A percentile compares a stretch with the other conserved stretches of the same genome.
Evolutionary conservation across 1,140 invertebrate genomes (phyloP).

Genomic region (Hyphantria cunea): DNA sequence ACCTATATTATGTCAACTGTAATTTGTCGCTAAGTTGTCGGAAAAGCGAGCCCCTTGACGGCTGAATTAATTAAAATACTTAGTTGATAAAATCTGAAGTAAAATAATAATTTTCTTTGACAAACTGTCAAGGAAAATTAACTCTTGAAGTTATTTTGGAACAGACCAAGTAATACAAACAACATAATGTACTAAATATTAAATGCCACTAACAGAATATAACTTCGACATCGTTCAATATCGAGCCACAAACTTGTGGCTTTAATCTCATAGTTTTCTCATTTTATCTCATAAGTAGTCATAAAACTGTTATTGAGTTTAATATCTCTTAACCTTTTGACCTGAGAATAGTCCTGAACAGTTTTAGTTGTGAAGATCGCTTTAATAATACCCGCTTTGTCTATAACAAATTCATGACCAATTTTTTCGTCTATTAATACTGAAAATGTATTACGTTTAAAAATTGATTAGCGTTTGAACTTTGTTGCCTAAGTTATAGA

Average conservation of each 20-base stretch:
- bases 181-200: not conserved
- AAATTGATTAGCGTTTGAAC: too few relatives aligned
- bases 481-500: too few relatives aligned
- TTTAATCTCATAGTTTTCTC: slow-evolving; percentile 20
- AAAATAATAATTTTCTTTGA: too few relatives aligned
- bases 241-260: not conserved
- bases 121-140: too few relatives aligned
- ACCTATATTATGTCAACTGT: too few relatives aligned
- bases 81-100: too few relatives aligned
- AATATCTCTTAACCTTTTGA: slow-evolving; percentile 30
- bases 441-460: too few relatives aligned
- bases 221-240: not conserved
- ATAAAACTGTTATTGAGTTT: slow-evolving; percentile 33
- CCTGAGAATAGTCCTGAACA: slow-evolving; percentile 22
- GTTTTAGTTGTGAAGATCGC: slow-evolving; percentile 4
- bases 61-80: too few relatives aligned
- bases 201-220: not conserved
- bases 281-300: slow-evolving; percentile 26
- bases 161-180: slow-evolving; percentile 1
- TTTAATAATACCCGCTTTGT: not conserved
- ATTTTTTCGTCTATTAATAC: not conserved
- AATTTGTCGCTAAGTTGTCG: too few relatives aligned
- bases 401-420: not conserved
- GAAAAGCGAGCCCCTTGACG: too few relatives aligned
- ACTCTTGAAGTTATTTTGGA: too few relatives aligned